These are phyloP conservation scores for Caenorhabditis sp. DNA, from an alignment of 2,888 invertebrate species.

Conservation along the genomic window DNA sequence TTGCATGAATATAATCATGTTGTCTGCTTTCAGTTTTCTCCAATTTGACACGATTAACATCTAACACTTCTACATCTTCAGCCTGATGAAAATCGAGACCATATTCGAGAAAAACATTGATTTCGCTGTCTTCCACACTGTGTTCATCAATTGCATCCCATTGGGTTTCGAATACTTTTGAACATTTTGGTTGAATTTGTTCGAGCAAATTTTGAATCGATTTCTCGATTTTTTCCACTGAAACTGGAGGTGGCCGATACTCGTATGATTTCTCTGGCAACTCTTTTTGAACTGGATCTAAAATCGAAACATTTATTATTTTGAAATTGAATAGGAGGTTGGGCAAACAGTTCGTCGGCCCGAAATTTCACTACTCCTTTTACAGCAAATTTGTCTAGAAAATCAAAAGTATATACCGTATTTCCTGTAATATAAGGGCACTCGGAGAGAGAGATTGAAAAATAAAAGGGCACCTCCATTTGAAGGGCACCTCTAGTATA, in stretches of 20 bases:
- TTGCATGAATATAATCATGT: constrained; percentile 3
- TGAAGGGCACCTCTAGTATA: too few species aligned
- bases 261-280: not conserved
- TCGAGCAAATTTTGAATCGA: not conserved
- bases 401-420: too few species aligned
- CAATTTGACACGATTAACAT: constrained; percentile 4
- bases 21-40: not conserved
- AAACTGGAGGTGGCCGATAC: not conserved
- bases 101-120: not conserved
- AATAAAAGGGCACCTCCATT: too few species aligned
- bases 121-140: not conserved
- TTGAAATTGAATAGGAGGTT: too few species aligned
- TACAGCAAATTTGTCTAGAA: too few species aligned
- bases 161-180: not conserved
- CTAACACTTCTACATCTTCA: constrained; percentile 2
- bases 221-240: not conserved
- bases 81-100: not conserved
- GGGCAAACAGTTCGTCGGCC: too few species aligned
- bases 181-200: not conserved
- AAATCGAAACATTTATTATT: not conserved
- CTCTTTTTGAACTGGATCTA: not conserved
- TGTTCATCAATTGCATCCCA: not conserved
- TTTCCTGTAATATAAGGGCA: too few species aligned
- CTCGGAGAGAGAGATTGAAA: too few species aligned
- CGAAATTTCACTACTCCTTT: too few species aligned